phyloP scores from a whole-genome alignment of 1,140 invertebrate genomes.

The Drosophila tani region DNA sequence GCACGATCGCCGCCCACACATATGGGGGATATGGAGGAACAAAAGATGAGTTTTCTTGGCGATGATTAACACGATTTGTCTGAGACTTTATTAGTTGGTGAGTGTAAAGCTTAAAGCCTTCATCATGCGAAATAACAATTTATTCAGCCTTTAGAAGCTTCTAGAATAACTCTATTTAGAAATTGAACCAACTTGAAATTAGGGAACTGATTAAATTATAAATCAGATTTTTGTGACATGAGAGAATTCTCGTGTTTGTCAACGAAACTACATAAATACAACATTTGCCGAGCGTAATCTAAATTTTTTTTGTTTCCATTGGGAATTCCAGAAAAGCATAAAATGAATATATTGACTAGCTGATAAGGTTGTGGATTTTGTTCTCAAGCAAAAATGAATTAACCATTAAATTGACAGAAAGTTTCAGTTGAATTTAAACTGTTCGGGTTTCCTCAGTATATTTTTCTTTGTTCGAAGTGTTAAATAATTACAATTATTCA shows the following conservation, averaged over 20 bases:
- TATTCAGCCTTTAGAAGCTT: not conserved
- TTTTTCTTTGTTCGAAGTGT: not conserved
- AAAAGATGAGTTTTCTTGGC: constrained; percentile 11
- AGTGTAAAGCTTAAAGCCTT: not conserved
- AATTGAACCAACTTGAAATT: not conserved
- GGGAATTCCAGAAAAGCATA: too few species aligned
- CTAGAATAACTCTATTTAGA: not conserved
- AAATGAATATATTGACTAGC: too few species aligned
- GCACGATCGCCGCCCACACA: constrained; percentile 25
- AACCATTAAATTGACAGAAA: too few species aligned
- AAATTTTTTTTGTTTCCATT: too few species aligned
- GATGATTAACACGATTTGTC: constrained; percentile 21
- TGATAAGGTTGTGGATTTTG: too few species aligned
- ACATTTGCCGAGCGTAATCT: too few species aligned
- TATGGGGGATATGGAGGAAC: not conserved
- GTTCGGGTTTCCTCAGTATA: not conserved
- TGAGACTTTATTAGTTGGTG: not conserved
- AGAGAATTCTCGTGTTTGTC: too few species aligned
- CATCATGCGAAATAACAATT: not conserved
- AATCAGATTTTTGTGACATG: not conserved
- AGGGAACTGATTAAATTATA: too few species aligned
- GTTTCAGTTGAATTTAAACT: too few species aligned
- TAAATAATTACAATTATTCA: too few species aligned
- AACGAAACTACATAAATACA: too few species aligned
- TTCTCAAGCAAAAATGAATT: too few species aligned